Percentiles rank a stretch among this genome's conserved stretches.
Conservation (phyloP, 2,797 vertebrate genomes). For the Typhlichthys eigenmanni region DNA sequence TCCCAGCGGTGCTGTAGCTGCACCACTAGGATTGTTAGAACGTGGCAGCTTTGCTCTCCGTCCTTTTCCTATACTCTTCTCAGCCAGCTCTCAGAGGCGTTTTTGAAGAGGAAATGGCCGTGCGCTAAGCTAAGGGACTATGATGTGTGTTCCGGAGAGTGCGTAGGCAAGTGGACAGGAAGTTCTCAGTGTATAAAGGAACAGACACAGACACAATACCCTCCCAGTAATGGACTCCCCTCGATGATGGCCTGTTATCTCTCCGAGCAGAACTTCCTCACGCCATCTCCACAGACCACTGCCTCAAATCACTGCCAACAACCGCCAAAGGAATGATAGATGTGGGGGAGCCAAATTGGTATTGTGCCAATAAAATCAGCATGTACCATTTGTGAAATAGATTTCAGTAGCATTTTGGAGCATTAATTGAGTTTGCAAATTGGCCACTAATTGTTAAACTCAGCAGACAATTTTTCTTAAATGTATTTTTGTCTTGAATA, state of each 20-base stretch:
- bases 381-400: too few species aligned
- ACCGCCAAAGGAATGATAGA: not conserved
- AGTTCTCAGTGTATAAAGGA: slow-evolving; percentile 76
- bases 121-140: slow-evolving; percentile 28
- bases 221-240: slow-evolving; percentile 60
- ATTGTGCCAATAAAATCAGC: too few species aligned
- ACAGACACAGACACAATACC: slow-evolving; percentile 64
- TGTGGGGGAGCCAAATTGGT: too few species aligned
- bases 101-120: slow-evolving; percentile 47
- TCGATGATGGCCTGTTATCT: slow-evolving; percentile 67
- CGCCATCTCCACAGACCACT: slow-evolving; percentile 24
- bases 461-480: too few species aligned
- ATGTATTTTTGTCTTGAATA: too few species aligned
- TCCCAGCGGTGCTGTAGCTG: slow-evolving; percentile 30
- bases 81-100: slow-evolving; percentile 29
- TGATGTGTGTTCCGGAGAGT: slow-evolving; percentile 51
- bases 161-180: slow-evolving; percentile 59
- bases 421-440: too few species aligned
- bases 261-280: slow-evolving; percentile 68
- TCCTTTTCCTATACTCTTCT: not conserved
- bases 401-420: too few species aligned
- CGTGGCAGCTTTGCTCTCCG: slow-evolving; percentile 1
- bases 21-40: slow-evolving; percentile 9
- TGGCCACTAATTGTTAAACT: too few species aligned
- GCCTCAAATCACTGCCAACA: slow-evolving; percentile 29